phyloP scores from a whole-genome alignment of 35 echinoderm and acorn worm genomes.

The Anneissia japonica region DNA sequence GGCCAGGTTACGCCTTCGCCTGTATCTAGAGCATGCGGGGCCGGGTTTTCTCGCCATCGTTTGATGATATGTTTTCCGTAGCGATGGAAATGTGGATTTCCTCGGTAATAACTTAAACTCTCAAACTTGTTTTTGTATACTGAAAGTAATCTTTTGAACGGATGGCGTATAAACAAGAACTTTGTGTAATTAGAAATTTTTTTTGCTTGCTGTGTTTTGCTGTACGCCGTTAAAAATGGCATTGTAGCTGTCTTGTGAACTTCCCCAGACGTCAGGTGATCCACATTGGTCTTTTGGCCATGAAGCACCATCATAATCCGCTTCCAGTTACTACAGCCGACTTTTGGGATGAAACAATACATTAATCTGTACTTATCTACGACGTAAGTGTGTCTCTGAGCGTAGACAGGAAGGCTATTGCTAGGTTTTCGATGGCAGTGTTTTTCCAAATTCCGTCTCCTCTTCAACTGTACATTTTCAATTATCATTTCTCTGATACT shows the following conservation, averaged over 20 bases:
- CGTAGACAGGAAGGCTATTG: neutral
- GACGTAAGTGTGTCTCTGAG: constrained; percentile 61
- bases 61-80: constrained; percentile 81
- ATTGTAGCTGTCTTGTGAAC: constrained; percentile 61
- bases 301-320: constrained; percentile 74
- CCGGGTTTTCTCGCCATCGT: constrained; percentile 53
- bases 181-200: constrained; percentile 58
- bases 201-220: constrained; percentile 12
- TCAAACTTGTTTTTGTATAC: constrained; percentile 88
- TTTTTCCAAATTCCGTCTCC: neutral
- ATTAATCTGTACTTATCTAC: constrained; percentile 49
- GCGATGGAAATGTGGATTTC: constrained; percentile 53
- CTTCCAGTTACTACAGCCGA: constrained; percentile 90
- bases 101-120: constrained; percentile 25
- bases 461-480: neutral
- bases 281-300: constrained; percentile 48
- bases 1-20: constrained; percentile 73
- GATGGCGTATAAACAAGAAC: constrained; percentile 82
- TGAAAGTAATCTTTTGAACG: constrained; percentile 69
- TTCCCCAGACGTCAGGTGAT: constrained; percentile 70
- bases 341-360: constrained; percentile 87
- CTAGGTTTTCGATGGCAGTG: neutral
- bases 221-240: constrained; percentile 44
- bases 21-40: constrained; percentile 24
- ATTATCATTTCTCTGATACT: neutral